Percentiles rank a stretch among this genome's conserved stretches.
Conservation (phyloP, 2,888 invertebrate species). For the Phorcus lineatus region DNA sequence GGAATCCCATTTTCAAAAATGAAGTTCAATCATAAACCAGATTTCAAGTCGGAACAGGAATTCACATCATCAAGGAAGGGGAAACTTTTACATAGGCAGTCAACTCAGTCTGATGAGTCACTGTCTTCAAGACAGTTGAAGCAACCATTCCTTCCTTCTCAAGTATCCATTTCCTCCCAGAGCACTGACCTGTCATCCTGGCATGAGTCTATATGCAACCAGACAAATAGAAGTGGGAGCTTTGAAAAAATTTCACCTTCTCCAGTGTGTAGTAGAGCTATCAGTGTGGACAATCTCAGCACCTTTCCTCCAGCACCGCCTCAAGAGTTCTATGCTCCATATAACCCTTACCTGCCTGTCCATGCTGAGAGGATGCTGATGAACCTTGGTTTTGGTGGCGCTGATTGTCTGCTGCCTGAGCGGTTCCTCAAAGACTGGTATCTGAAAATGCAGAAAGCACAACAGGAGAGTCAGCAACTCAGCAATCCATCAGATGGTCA, state of each 20-base stretch:
- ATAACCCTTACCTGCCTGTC: conserved; percentile 28
- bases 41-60: background rate
- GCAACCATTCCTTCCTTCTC: no score
- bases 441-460: conserved; percentile 54
- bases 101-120: no score
- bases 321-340: conserved; percentile 23
- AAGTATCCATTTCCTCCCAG: background rate
- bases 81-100: no score
- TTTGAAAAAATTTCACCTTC: no score
- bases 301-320: background rate
- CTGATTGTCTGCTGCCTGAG: conserved; percentile 66
- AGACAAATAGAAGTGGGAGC: background rate
- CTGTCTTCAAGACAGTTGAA: no score
- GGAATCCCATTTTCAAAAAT: conserved; percentile 55
- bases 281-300: background rate
- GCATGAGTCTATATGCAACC: background rate
- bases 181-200: background rate
- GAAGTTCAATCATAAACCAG: background rate
- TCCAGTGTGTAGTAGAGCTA: no score
- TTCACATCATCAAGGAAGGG: no score
- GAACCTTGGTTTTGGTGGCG: conserved; percentile 62
- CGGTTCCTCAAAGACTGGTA: conserved; percentile 69
- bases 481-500: background rate
- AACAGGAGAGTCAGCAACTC: conserved; percentile 28
- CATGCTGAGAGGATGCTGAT: conserved; percentile 59